Percentiles rank a stretch among this genome's conserved stretches.
Evolutionary conservation across 2,888 invertebrate genomes (phyloP).

Genomic region (Parascotia fuliginaria): DNA sequence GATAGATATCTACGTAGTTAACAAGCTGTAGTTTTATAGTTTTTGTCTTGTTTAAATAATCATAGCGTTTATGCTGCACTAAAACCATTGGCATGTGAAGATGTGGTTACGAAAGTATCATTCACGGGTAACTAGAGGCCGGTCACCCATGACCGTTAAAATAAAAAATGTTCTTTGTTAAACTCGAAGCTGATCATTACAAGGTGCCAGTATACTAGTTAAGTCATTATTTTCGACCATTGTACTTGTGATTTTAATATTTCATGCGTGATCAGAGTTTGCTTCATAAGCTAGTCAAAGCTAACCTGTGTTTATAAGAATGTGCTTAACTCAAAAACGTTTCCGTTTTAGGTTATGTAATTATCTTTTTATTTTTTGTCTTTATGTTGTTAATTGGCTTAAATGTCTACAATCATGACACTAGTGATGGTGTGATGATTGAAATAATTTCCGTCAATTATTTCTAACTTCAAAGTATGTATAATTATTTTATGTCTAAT

Average conservation of each 20-base stretch:
- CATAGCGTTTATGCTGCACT: slow-evolving; percentile 41
- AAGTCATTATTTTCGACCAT: slow-evolving; percentile 51
- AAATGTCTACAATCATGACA: background rate
- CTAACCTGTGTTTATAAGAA: slow-evolving; percentile 2
- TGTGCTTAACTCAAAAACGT: slow-evolving; percentile 1
- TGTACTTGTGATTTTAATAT: slow-evolving; percentile 12
- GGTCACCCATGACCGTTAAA: slow-evolving; percentile 51
- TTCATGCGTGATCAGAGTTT: slow-evolving; percentile 15
- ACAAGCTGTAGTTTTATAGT: slow-evolving; percentile 41
- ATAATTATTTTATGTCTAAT: too few species aligned
- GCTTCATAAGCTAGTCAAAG: slow-evolving; percentile 10
- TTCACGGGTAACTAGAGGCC: slow-evolving; percentile 44
- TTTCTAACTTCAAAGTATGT: background rate
- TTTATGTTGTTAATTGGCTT: background rate
- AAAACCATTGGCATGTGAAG: slow-evolving; percentile 54
- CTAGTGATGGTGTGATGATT: too few species aligned
- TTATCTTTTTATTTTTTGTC: too few species aligned
- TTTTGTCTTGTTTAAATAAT: slow-evolving; percentile 38
- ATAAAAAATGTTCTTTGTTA: slow-evolving; percentile 49
- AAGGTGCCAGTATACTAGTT: slow-evolving; percentile 47
- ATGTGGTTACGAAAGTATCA: slow-evolving; percentile 39
- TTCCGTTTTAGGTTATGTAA: slow-evolving; percentile 13
- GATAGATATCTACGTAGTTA: slow-evolving; percentile 37
- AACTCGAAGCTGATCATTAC: slow-evolving; percentile 47
- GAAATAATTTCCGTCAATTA: too few species aligned